A percentile compares a stretch with the other conserved stretches of the same genome.
These are phyloP conservation scores for Charadrius vociferus DNA, from an alignment of 2,113 vertebrate genomes.

Conservation along the genomic window DNA sequence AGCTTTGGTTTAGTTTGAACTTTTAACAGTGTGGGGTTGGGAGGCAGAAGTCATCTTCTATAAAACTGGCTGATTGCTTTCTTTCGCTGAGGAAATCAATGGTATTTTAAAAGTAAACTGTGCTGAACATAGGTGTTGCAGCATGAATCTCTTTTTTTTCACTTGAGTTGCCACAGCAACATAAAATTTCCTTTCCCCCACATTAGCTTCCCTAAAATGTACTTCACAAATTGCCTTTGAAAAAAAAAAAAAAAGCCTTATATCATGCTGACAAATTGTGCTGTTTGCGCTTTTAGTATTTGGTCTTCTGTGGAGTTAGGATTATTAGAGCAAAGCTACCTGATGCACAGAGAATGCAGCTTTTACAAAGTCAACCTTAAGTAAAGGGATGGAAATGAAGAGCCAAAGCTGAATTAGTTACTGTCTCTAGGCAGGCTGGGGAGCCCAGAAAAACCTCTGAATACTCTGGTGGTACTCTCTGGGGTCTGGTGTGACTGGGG, in stretches of 20 bases:
- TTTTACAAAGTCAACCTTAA: conserved; percentile 19
- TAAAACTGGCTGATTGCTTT: conserved; percentile 34
- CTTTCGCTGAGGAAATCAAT: neutral
- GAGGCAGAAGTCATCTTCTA: neutral
- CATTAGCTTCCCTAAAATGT: conserved; percentile 54
- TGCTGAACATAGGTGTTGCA: conserved; percentile 18
- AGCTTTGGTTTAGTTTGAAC: conserved; percentile 37
- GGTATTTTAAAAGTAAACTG: conserved; percentile 59
- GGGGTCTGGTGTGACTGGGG: neutral
- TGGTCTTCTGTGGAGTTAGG: conserved; percentile 10
- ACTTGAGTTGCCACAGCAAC: conserved; percentile 71
- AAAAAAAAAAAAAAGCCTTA: neutral
- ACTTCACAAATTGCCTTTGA: conserved; percentile 24
- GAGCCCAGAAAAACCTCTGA: neutral
- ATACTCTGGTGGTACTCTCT: neutral
- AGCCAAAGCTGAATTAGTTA: neutral
- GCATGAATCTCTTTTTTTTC: conserved; percentile 10
- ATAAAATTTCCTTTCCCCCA: conserved; percentile 36
- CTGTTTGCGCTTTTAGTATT: conserved; percentile 20
- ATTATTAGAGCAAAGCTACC: neutral
- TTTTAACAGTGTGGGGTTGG: neutral
- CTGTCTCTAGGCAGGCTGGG: neutral
- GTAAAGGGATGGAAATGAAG: neutral
- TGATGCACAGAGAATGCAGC: neutral
- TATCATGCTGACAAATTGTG: conserved; percentile 14